A percentile compares a stretch with the other conserved stretches of the same genome.
These are phyloP conservation scores for Balanococcus diminutus DNA, from an alignment of 2,888 invertebrate genomes.

Conservation along the genomic window DNA sequence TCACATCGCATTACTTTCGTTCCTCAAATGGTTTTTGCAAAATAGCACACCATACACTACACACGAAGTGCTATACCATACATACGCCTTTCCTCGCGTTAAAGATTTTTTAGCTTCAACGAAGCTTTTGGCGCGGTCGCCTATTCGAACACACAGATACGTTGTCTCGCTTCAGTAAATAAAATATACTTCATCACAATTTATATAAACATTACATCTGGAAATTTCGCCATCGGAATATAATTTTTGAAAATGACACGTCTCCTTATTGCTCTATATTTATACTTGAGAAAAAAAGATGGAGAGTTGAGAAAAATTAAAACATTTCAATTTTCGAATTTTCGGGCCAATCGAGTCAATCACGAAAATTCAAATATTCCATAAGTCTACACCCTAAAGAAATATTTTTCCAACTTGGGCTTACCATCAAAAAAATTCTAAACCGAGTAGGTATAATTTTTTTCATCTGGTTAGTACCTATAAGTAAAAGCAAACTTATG, in stretches of 20 bases:
- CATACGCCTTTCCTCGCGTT: not conserved
- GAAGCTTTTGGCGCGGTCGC: too few relatives aligned
- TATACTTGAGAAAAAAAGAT: too few relatives aligned
- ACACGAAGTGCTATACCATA: not conserved
- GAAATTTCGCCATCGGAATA: too few relatives aligned
- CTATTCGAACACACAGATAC: not conserved
- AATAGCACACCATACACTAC: not conserved
- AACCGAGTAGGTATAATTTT: not conserved
- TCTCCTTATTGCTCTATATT: too few relatives aligned
- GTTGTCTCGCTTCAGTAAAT: not conserved
- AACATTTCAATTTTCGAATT: too few relatives aligned
- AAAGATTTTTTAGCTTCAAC: not conserved
- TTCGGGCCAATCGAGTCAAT: too few relatives aligned
- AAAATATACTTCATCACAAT: not conserved
- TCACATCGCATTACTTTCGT: not conserved
- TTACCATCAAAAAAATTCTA: too few relatives aligned
- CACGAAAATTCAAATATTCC: too few relatives aligned
- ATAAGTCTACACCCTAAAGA: too few relatives aligned
- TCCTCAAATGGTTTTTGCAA: not conserved
- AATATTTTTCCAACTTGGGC: too few relatives aligned
- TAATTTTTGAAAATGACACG: too few relatives aligned
- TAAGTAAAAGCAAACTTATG: not conserved
- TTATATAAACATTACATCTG: not conserved
- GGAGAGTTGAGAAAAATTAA: too few relatives aligned
- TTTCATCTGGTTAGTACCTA: not conserved